Base-by-base conservation (phyloP, 2,797 vertebrate genomes). In the Channallabes apus region DNA sequence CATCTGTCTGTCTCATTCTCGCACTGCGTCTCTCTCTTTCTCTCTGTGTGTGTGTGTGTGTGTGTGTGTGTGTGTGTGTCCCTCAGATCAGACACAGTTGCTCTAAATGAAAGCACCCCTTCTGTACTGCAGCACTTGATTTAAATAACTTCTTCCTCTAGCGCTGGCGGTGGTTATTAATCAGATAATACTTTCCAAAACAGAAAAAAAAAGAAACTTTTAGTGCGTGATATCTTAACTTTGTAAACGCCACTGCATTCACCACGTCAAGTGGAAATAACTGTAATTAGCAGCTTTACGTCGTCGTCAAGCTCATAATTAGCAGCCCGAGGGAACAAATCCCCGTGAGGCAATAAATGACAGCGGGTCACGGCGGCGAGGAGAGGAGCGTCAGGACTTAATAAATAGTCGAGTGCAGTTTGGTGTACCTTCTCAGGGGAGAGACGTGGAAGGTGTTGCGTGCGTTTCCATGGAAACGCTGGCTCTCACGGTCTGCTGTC, bases 191-290 rank as follows among this genome's bases (percentile, higher is more conserved):
- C 51, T 76, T 58, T 76, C 3, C 15, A 9, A 9, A 17, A 51
- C 6, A 6, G 24, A 5, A 22, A 58, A 22, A 77, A 14, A 59
- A 38, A 38, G 29, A 67, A 38, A 38, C 20, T 71, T 72, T 41
- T 6, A 17, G 41, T 77, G 58, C n/a, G 58, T 1, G 76, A 62
- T 6, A 79, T 79, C 58, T 62, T 79, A 41, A 62, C 76, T 79
- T 41, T 79, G 76, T 79, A 79, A 79, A 38, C 58, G 76, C n/a
- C 41, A 35, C 76, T n/a, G 32, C 76, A 41, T 79, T 79, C 76
- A 65, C 2, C 18, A 65, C 2, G 78, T 80, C 78, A 80, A 80
- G 59, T 4, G 3, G 3, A 65, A 80, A 80, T 80, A 51, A 65
- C 78, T 80, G 78, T 80, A 80, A 80, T 80, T 65, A 80, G 15